Evolutionary conservation across 2,113 vertebrate genomes (phyloP).

Genomic region (Zosterops japonicus): DNA sequence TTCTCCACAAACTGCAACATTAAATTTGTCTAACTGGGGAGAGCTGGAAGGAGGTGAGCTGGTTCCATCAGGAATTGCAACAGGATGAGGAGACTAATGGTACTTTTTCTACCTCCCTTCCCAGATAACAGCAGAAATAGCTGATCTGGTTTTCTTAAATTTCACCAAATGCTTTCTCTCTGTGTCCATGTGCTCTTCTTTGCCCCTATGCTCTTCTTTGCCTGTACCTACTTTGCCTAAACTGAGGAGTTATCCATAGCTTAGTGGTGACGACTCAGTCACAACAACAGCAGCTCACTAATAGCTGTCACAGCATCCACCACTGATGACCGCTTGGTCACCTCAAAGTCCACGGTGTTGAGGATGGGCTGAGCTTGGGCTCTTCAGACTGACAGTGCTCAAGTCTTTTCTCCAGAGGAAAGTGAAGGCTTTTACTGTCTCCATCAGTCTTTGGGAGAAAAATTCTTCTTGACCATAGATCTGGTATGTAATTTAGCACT

Average conservation of each 20-base stretch:
- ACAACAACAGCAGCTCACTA: neutral
- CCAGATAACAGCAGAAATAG: neutral
- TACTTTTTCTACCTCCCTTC: neutral
- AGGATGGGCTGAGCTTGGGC: neutral
- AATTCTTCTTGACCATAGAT: neutral
- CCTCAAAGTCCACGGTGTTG: neutral
- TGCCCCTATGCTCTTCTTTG: neutral
- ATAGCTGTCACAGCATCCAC: neutral
- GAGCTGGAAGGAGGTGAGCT: neutral
- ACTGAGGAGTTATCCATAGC: neutral
- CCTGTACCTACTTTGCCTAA: neutral
- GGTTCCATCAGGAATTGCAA: neutral
- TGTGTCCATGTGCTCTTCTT: neutral
- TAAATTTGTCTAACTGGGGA: neutral
- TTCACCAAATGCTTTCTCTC: neutral
- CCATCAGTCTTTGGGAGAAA: neutral
- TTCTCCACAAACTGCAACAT: neutral
- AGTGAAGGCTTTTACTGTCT: neutral
- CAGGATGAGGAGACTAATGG: neutral
- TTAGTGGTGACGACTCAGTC: neutral
- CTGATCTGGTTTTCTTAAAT: neutral
- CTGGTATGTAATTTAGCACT: neutral
- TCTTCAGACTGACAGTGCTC: neutral
- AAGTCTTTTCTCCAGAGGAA: neutral
- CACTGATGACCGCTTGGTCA: too few relatives aligned